Evolutionary conservation across 1,140 invertebrate genomes (phyloP), one percentile per base, ranked within the genome.

Genomic region (Pollicipes pollicipes): DNA sequence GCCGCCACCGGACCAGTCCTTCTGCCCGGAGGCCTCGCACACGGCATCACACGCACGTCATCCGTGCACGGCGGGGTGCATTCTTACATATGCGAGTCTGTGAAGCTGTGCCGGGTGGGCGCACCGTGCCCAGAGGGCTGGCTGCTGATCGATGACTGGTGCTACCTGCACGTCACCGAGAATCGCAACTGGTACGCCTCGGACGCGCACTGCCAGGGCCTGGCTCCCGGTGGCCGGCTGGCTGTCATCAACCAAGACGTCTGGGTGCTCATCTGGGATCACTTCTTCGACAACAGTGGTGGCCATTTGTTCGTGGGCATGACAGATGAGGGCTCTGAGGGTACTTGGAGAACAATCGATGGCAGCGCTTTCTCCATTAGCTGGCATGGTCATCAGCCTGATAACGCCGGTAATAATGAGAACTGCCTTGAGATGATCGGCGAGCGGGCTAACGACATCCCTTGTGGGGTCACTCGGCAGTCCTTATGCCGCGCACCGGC

Each of bases 31-130:
- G 10, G 45, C 45, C 24, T 21, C 45, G 2, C 2, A 21, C 8
- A 24, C 6, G 45, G 24, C 2, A 58, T 58, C 17, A 10, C 13
- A 10, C 69, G 30, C 30, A 70, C 30, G 3, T 24, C 37, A 31
- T 6, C 28, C 21, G 71, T 28, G 17, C 28, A 31, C 21, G 17
- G 75, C 83, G 21, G 24, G 13, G 21, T 58, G 13, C 17, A 58
- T 21, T 21, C 2, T 21, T 58, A 58, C 45, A 21, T 58, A 10
- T 58, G 45, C 17, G 45, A 58, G 45, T 10, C 2, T 21, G 17
- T 3, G 2, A 10, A 3, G 6, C 45, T 10, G 21, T 58, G 45
- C 21, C 45, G 45, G 13, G 21, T 21, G 45, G 21, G 21, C 45
- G 45, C 45, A 2, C 6, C 17, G 6, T 58, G 45, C 45, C 45